A percentile compares a stretch with the other conserved stretches of the same genome.
phyloP scores from a whole-genome alignment of 2,888 invertebrate genomes.

The Drosophila greeni region DNA sequence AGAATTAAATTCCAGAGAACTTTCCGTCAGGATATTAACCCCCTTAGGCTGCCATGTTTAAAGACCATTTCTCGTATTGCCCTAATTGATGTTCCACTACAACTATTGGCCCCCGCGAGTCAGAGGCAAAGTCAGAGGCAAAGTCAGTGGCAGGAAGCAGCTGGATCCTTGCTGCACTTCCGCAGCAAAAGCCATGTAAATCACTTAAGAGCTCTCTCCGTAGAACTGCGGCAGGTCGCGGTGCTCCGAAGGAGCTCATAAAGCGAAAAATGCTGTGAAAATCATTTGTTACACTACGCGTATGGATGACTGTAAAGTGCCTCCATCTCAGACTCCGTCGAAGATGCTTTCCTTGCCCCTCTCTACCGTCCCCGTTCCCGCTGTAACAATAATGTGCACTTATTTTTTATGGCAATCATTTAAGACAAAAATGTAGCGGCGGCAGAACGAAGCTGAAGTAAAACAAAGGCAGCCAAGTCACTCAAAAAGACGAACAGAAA shows the following conservation, averaged over 20 bases:
- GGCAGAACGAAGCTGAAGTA: constrained; percentile 56
- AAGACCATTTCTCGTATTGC: neutral
- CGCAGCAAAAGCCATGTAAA: constrained; percentile 70
- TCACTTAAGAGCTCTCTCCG: constrained; percentile 60
- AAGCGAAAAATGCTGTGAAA: constrained; percentile 72
- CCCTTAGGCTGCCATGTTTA: neutral
- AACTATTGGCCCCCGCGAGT: neutral
- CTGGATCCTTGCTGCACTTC: constrained; percentile 64
- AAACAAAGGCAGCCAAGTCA: constrained; percentile 61
- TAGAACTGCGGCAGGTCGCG: constrained; percentile 21
- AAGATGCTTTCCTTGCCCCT: neutral
- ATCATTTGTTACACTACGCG: constrained; percentile 73
- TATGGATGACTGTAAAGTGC: constrained; percentile 72
- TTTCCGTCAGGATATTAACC: neutral
- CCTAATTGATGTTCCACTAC: constrained; percentile 3
- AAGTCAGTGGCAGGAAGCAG: neutral
- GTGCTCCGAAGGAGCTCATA: constrained; percentile 66
- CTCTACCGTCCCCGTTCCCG: neutral
- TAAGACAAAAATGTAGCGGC: constrained; percentile 69
- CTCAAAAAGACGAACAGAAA: constrained; percentile 31
- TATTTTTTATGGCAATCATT: constrained; percentile 74
- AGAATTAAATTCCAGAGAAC: no score
- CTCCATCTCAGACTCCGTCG: constrained; percentile 9
- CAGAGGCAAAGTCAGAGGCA: neutral
- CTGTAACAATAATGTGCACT: constrained; percentile 72